Conservation (phyloP, 2,888 invertebrate genomes). For the Chelonus formosanus region DNA sequence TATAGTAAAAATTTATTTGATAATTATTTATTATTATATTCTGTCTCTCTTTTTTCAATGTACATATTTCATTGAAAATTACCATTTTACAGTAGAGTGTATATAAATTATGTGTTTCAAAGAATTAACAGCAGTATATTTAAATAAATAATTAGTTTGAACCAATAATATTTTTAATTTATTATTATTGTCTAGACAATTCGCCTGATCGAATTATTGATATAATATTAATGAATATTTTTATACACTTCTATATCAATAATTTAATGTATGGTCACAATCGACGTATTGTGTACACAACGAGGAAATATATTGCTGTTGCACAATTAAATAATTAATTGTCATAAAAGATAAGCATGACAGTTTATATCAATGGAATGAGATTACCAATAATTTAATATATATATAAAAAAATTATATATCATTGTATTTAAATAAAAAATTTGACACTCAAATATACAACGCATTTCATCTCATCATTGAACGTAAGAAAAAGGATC, state of each 20-base stretch:
- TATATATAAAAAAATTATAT: too few relatives aligned
- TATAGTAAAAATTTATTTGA: too few relatives aligned
- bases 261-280: conserved; percentile 6
- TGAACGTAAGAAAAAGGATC: too few relatives aligned
- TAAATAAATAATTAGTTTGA: conserved; percentile 9
- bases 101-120: background rate
- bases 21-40: too few relatives aligned
- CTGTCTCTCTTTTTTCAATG: too few relatives aligned
- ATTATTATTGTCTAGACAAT: conserved; percentile 6
- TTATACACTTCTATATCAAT: conserved; percentile 12
- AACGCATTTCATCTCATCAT: too few relatives aligned
- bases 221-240: conserved; percentile 5
- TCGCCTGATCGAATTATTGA: background rate
- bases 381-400: conserved; percentile 19
- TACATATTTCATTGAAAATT: too few relatives aligned
- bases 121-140: conserved; percentile 6
- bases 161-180: conserved; percentile 6
- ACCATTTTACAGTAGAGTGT: too few relatives aligned
- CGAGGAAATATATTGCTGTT: conserved; percentile 40
- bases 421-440: too few relatives aligned
- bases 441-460: too few relatives aligned
- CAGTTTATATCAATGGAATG: conserved; percentile 32
- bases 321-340: conserved; percentile 61
- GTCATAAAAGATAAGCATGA: conserved; percentile 50
- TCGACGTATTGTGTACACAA: conserved; percentile 6